These are phyloP conservation scores for Nebria ingens DNA, from an alignment of 1,140 invertebrate species.

Conservation along the genomic window DNA sequence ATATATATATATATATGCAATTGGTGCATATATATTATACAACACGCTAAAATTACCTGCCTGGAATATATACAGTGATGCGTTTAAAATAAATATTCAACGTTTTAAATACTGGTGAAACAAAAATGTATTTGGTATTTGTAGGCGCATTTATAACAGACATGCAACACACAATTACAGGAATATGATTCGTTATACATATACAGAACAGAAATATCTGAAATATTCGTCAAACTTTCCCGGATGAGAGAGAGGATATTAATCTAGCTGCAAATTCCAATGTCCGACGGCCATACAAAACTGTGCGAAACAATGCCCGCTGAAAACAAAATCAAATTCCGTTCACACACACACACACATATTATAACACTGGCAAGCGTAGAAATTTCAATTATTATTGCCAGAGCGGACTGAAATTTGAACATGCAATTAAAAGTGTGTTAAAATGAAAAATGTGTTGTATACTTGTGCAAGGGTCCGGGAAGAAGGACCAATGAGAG, in stretches of 20 bases:
- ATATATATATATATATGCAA: not conserved
- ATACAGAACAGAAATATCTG: too few relatives aligned
- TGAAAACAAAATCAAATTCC: conserved; percentile 5
- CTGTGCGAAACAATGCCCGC: too few relatives aligned
- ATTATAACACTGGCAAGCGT: not conserved
- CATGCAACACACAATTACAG: too few relatives aligned
- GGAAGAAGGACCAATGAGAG: too few relatives aligned
- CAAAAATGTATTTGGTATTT: too few relatives aligned
- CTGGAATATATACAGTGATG: too few relatives aligned
- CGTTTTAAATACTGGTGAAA: too few relatives aligned
- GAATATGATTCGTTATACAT: too few relatives aligned
- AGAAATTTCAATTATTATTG: conserved; percentile 7
- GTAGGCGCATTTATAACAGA: too few relatives aligned
- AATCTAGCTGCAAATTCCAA: not conserved
- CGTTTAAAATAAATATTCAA: too few relatives aligned
- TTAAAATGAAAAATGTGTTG: conserved; percentile 8
- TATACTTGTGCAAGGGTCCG: too few relatives aligned
- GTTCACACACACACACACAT: not conserved
- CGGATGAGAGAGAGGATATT: not conserved
- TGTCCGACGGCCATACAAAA: not conserved
- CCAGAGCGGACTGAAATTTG: not conserved
- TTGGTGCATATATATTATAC: not conserved
- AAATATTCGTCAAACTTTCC: conserved; percentile 7
- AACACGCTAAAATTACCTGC: not conserved
- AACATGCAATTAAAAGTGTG: conserved; percentile 7